phyloP scores from a whole-genome alignment of 2,113 vertebrate genomes.

The Dromas ardeola region DNA sequence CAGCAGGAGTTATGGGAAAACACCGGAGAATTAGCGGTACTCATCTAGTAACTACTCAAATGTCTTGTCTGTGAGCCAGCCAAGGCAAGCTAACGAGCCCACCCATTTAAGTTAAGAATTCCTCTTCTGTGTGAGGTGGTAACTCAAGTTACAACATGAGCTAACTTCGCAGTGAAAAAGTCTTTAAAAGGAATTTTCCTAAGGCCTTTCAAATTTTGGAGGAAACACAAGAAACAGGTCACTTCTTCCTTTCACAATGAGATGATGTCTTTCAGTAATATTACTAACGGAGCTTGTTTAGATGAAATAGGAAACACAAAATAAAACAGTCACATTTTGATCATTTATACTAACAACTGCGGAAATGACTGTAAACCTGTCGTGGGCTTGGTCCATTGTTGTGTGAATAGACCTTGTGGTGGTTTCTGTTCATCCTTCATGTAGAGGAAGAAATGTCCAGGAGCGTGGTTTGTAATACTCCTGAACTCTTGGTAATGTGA shows the following conservation, averaged over 20 bases:
- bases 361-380: not conserved
- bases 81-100: not conserved
- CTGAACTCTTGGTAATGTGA: not conserved
- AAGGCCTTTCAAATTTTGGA: not conserved
- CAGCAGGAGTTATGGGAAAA: conserved; percentile 6
- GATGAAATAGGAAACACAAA: not conserved
- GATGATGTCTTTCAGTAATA: not conserved
- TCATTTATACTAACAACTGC: not conserved
- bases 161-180: not conserved
- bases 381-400: not conserved
- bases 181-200: not conserved
- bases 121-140: not conserved
- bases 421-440: not conserved
- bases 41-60: not conserved
- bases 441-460: not conserved
- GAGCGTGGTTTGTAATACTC: not conserved
- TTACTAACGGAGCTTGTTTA: not conserved
- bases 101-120: not conserved
- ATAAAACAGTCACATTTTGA: not conserved
- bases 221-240: not conserved
- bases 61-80: not conserved
- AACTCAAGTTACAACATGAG: not conserved
- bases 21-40: not conserved
- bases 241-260: not conserved
- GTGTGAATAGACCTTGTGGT: not conserved